Conservation (phyloP, 2,888 invertebrate species). For the Melinaea marsaeus region DNA sequence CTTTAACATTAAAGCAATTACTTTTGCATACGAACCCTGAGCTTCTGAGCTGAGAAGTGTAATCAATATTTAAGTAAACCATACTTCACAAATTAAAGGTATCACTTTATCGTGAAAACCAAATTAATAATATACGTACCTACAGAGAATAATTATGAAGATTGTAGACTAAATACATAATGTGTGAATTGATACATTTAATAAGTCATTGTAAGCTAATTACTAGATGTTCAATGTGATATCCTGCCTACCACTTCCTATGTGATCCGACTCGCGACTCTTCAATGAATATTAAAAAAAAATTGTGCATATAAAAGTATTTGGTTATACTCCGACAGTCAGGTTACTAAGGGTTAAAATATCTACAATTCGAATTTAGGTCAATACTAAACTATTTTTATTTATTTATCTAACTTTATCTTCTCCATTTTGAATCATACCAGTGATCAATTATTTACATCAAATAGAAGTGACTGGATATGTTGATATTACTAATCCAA, state of each 20-base stretch:
- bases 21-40: background rate
- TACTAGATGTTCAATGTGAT: constrained; percentile 74
- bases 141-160: background rate
- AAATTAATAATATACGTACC: no score
- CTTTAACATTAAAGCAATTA: background rate
- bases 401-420: no score
- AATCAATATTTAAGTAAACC: background rate
- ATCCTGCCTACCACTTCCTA: constrained; percentile 73
- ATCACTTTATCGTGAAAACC: no score
- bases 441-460: no score
- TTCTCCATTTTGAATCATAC: no score
- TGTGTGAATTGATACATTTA: constrained; percentile 25
- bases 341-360: no score
- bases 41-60: background rate
- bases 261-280: constrained; percentile 63
- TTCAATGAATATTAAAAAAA: constrained; percentile 60
- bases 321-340: no score
- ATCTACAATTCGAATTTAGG: no score
- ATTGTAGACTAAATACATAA: constrained; percentile 11
- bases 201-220: constrained; percentile 40
- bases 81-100: no score
- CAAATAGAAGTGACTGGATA: no score
- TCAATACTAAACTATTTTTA: no score
- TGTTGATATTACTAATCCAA: no score
- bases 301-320: constrained; percentile 48